A percentile compares a stretch with the other conserved stretches of the same genome.
Evolutionary conservation across 2,888 invertebrate genomes (phyloP).

Genomic region (Ophion ellenae): DNA sequence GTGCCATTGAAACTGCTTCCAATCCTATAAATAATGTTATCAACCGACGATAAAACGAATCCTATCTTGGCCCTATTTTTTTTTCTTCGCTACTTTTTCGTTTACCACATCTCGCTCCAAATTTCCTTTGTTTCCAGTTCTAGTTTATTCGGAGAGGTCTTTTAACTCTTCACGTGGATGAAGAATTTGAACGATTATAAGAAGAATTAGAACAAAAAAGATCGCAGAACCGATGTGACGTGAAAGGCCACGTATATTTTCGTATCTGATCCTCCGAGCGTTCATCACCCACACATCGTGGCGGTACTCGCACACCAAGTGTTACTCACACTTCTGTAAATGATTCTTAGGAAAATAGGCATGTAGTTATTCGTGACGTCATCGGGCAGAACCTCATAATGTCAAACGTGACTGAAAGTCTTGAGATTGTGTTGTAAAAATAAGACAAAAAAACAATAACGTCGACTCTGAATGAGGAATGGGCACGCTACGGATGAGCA

Average conservation of each 20-base stretch:
- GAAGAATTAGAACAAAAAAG: background rate
- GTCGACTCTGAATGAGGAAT: background rate
- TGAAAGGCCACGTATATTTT: slow-evolving; percentile 25
- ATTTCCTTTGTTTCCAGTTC: background rate
- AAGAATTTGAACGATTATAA: background rate
- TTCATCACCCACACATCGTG: slow-evolving; percentile 58
- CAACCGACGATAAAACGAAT: slow-evolving; percentile 37
- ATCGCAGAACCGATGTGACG: background rate
- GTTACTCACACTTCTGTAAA: slow-evolving; percentile 23
- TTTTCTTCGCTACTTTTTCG: slow-evolving; percentile 29
- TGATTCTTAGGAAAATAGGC: slow-evolving; percentile 34
- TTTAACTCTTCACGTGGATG: background rate
- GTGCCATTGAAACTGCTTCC: slow-evolving; percentile 55
- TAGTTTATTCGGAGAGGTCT: background rate
- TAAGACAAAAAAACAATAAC: slow-evolving; percentile 3
- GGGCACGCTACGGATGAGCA: background rate
- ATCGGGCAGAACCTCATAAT: slow-evolving; percentile 48
- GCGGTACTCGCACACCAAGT: slow-evolving; percentile 2
- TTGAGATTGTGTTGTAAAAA: slow-evolving; percentile 20
- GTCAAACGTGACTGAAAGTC: slow-evolving; percentile 63
- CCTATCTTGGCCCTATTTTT: slow-evolving; percentile 1
- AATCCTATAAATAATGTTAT: slow-evolving; percentile 63
- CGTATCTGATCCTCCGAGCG: slow-evolving; percentile 40
- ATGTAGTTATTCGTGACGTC: slow-evolving; percentile 58
- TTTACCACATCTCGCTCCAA: slow-evolving; percentile 3